A percentile compares a stretch with the other conserved stretches of the same genome.
These are phyloP conservation scores for Neogale vison DNA, from an alignment of 2,113 vertebrate species.

Conservation along the genomic window DNA sequence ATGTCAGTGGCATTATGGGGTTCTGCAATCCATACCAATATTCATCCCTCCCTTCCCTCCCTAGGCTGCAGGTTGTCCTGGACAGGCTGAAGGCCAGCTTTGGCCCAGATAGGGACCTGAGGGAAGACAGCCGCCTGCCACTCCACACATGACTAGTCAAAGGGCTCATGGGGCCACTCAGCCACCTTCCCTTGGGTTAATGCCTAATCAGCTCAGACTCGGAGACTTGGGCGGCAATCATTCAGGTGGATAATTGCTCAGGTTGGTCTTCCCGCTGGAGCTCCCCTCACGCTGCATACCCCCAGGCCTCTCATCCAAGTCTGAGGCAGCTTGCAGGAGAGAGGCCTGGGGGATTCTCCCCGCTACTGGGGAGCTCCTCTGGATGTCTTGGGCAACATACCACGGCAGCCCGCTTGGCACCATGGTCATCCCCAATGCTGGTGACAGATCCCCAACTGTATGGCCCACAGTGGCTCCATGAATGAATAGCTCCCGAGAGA, in stretches of 20 bases:
- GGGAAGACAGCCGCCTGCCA: background rate
- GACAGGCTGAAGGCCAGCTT: background rate
- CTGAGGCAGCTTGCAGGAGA: background rate
- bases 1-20: rapidly evolving
- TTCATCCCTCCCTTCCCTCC: background rate
- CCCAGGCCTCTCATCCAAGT: background rate
- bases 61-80: background rate
- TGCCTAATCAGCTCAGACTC: slow-evolving; percentile 82
- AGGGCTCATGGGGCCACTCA: slow-evolving; percentile 81
- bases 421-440: background rate
- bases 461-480: background rate
- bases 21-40: background rate
- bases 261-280: background rate
- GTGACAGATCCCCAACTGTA: background rate
- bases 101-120: background rate
- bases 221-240: background rate
- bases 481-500: background rate
- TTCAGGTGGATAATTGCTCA: slow-evolving; percentile 37
- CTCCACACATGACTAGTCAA: slow-evolving; percentile 63
- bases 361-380: background rate
- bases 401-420: background rate
- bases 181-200: slow-evolving; percentile 77
- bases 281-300: background rate
- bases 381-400: background rate
- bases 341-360: background rate